These are phyloP conservation scores for Lysiphlebus fabarum DNA, from an alignment of 1,140 invertebrate genomes.

Conservation along the genomic window DNA sequence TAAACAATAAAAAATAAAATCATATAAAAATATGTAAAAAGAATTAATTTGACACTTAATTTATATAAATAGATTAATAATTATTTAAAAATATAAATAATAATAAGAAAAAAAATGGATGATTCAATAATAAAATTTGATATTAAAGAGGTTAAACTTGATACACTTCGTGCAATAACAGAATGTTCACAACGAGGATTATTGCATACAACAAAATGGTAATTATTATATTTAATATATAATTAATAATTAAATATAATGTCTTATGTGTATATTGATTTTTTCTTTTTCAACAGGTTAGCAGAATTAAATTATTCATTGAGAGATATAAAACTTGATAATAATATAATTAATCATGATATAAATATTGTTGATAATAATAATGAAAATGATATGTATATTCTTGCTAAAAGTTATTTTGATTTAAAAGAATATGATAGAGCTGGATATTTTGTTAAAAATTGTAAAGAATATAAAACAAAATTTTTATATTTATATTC, in stretches of 20 bases:
- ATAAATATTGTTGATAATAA: slow-evolving; percentile 40
- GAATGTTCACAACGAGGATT: slow-evolving; percentile 71
- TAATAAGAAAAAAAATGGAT: slow-evolving; percentile 36
- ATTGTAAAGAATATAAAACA: slow-evolving; percentile 64
- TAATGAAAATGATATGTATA: slow-evolving; percentile 70
- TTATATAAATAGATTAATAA: too few relatives aligned
- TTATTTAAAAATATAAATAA: background rate
- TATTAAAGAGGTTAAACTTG: slow-evolving; percentile 63
- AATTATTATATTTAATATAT: slow-evolving; percentile 25
- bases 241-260: slow-evolving; percentile 12
- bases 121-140: slow-evolving; percentile 54
- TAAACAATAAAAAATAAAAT: too few relatives aligned
- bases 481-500: slow-evolving; percentile 83
- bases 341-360: slow-evolving; percentile 45
- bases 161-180: slow-evolving; percentile 64
- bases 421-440: slow-evolving; percentile 90
- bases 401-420: slow-evolving; percentile 85
- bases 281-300: slow-evolving; percentile 57
- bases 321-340: slow-evolving; percentile 62
- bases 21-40: too few relatives aligned
- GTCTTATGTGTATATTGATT: background rate
- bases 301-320: slow-evolving; percentile 79
- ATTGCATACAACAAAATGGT: slow-evolving; percentile 74
- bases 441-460: slow-evolving; percentile 78
- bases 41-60: too few relatives aligned